These are phyloP conservation scores for Andrena fulva DNA, from an alignment of 2,888 invertebrate genomes.

Conservation along the genomic window DNA sequence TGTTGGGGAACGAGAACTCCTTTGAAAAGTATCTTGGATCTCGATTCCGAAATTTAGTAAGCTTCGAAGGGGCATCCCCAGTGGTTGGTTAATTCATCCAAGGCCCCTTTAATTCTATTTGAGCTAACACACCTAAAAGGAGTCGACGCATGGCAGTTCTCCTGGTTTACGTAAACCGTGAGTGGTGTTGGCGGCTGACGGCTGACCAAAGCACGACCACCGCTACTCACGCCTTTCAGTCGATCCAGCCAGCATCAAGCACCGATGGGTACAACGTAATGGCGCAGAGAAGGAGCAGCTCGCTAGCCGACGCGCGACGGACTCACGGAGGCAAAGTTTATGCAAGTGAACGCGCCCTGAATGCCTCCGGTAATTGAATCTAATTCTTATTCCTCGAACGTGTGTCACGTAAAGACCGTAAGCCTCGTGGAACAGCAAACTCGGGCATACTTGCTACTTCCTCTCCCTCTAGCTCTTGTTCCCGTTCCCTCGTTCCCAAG, in stretches of 20 bases:
- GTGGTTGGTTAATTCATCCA: background rate
- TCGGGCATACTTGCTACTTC: conserved; percentile 27
- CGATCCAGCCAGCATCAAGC: conserved; percentile 5
- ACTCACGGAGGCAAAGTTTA: conserved; percentile 49
- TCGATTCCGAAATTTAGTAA: no score
- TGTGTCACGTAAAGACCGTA: conserved; percentile 58
- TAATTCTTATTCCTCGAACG: conserved; percentile 72
- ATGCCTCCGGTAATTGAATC: conserved; percentile 66
- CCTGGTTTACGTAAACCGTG: background rate
- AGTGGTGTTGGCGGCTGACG: background rate
- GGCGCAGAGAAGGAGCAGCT: background rate
- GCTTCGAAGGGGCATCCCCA: background rate
- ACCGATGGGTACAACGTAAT: conserved; percentile 12
- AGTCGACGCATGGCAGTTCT: background rate
- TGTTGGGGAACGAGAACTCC: background rate
- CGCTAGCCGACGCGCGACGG: background rate
- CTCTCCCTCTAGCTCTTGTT: background rate
- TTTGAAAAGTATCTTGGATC: background rate
- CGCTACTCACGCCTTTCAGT: conserved; percentile 11
- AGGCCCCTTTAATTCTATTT: no score
- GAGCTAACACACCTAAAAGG: no score
- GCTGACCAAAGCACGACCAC: conserved; percentile 25
- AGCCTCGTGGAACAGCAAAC: conserved; percentile 53
- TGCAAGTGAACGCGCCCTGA: conserved; percentile 56
- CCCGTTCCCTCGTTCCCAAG: background rate